These are phyloP conservation scores for Bellardia pandia DNA, from an alignment of 2,888 invertebrate species.

Conservation along the genomic window DNA sequence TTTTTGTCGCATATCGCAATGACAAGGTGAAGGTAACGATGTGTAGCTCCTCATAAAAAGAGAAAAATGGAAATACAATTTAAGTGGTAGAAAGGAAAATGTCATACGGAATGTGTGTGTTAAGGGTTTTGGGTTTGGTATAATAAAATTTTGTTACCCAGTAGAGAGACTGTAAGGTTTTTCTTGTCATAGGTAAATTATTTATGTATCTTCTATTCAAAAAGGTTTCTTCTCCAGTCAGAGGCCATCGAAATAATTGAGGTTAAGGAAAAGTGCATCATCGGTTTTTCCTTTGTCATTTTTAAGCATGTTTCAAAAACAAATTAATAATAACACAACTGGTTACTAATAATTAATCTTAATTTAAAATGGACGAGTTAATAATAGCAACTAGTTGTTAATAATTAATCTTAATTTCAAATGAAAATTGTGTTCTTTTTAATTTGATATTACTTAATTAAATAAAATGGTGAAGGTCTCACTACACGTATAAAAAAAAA, in stretches of 20 bases:
- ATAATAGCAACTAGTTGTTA: no score
- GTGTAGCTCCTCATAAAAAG: conserved; percentile 27
- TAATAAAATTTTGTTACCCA: conserved; percentile 15
- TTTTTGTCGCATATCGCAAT: conserved; percentile 1
- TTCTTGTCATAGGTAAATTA: conserved; percentile 26
- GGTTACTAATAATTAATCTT: no score
- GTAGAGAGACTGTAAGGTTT: background rate
- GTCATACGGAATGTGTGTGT: background rate
- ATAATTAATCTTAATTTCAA: no score
- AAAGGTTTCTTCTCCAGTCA: background rate
- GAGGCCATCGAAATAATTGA: conserved; percentile 25
- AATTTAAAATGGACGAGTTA: no score
- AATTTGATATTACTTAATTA: no score
- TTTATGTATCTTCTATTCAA: background rate
- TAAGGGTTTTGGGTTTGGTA: no score
- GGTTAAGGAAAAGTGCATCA: background rate
- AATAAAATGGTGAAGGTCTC: no score
- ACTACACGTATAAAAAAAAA: no score
- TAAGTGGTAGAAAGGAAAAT: background rate
- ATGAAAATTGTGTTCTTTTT: no score
- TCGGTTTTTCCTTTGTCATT: no score
- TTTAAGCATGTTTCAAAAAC: no score
- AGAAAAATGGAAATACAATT: conserved; percentile 12
- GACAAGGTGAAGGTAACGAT: conserved; percentile 63
- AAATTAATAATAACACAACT: no score